Base-by-base conservation (phyloP, 1,140 invertebrate species). In the Pachypeltis micranthus region DNA sequence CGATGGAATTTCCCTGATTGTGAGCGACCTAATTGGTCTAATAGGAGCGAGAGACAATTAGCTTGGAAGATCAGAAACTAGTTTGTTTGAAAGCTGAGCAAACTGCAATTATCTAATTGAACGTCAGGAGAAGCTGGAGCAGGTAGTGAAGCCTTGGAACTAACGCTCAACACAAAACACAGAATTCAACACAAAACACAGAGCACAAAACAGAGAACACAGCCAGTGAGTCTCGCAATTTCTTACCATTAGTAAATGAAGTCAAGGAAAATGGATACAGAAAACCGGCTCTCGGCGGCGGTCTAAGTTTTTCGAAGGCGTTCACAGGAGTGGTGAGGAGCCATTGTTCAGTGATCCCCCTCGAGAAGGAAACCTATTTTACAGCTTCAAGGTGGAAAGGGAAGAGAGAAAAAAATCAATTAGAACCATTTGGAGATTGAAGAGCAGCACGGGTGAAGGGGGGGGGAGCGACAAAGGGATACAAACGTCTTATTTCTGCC, bases 31-130 rank as follows among this genome's bases (percentile, higher is more conserved):
- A 51, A 51, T 51, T 21, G 23, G 10, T 4, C 23, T 16, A 51
- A 51, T 21, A 51, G 21, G 47, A 3, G 4, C 4, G 19, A 51
- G 47, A 21, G 23, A 21, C 7, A 10, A 21, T 51, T 4, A 21
- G 10, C 7, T 14, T 10, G 23, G 19, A 4, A 51, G 47, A 51
- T 51, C 47, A 51, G 47, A 21, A 51, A 51, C 47, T 39, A 39
- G 31, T 51, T 21, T 21, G 21, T 10, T 10, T 21, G 19, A 51
- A 51, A 10, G 47, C 47, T 51, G 47, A 14, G 47, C 47, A 10
- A 51, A 51, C 47, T 51, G 47, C 23, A 51, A 51, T 51, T 51
- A 51, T 51, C 47, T 51, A 51, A 51, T 51, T 51, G 47, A 51
- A 51, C 47, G 21, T 51, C 47, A 51, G 10, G 10, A 16, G 47